These are phyloP conservation scores for Lagria hirta DNA, from an alignment of 2,888 invertebrate genomes.

Conservation along the genomic window DNA sequence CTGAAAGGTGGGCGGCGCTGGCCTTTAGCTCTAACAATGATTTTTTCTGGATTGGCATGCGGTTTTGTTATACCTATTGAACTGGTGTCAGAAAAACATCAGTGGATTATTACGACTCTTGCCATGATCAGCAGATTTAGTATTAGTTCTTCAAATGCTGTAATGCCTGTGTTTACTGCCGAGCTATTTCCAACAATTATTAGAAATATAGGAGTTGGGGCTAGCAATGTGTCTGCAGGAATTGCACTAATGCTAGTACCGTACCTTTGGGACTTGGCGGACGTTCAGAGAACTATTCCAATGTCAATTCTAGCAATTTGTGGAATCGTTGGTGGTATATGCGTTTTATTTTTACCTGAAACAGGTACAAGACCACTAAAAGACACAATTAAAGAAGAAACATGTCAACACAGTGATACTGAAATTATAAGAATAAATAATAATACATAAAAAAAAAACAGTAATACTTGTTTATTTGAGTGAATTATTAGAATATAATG, in stretches of 20 bases:
- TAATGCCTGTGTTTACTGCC: constrained; percentile 76
- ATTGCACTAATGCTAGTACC: constrained; percentile 75
- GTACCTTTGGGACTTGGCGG: constrained; percentile 71
- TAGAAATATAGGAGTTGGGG: constrained; percentile 75
- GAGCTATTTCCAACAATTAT: constrained; percentile 80
- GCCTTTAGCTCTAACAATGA: constrained; percentile 69
- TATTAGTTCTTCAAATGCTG: constrained; percentile 76
- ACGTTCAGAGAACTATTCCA: constrained; percentile 67
- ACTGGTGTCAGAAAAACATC: constrained; percentile 58
- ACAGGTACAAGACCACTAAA: constrained; percentile 62
- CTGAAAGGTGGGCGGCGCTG: constrained; percentile 72
- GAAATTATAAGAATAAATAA: constrained; percentile 35
- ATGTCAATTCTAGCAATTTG: constrained; percentile 70
- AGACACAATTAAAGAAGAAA: constrained; percentile 42
- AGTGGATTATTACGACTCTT: constrained; percentile 72
- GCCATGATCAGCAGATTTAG: constrained; percentile 80
- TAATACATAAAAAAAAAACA: too few species aligned
- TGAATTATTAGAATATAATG: background rate
- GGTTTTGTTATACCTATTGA: constrained; percentile 58
- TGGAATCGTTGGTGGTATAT: constrained; percentile 70
- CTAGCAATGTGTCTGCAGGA: constrained; percentile 75
- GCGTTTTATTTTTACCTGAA: constrained; percentile 76
- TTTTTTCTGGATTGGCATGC: constrained; percentile 70
- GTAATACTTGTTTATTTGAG: background rate
- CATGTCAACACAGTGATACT: constrained; percentile 23